Evolutionary conservation across 2,888 invertebrate genomes (phyloP), one percentile per base, ranked within the genome.

Genomic region (Sinopyrophorus schimmeli): DNA sequence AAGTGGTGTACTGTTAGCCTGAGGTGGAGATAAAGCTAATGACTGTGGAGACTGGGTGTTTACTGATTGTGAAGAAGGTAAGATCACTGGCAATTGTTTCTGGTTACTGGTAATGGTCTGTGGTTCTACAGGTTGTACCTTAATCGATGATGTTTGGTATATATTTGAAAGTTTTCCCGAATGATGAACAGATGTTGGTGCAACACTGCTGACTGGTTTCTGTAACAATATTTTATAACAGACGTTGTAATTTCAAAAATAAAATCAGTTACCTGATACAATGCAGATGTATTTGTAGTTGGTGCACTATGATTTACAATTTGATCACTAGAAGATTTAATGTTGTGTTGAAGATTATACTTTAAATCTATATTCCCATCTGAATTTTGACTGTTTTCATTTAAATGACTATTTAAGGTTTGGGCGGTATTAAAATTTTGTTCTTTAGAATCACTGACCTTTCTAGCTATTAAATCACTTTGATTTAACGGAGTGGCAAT

Each of bases 121-220:
- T 34, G 87, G 87, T 75, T 87, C 86, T 54, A 87, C 86, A 34
- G 87, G 87, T 73, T 87, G 86, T 53, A 88, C 86, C 76, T 87
- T 87, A 63, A 86, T 87, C 63, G 87, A 87, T 44, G 87, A 86
- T 54, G 87, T 87, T 75, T 87, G 87, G 75, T 87, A 87, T 60
- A 88, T 84, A 67, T 85, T 86, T 62, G 87, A 87, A 52, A 85
- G 80, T 73, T 86, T 83, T 62, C 80, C 82, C 58, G 79, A 76
- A 61, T 81, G 81, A 72, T 82, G 81, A 65, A 87, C 80, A 39
- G 86, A 83, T 55, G 85, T 87, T 54, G 91, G 89, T 58, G 90
- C 89, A 54, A 90, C 90, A 74, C 89, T 90, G 71, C 89, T 90
- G 57, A 90, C 86, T 53, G 91, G 91, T 73, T 91, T 91, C 78